Evolutionary conservation across 2,797 vertebrate genomes (phyloP), one percentile per base, ranked within the genome.

Genomic region (Sylvilagus floridanus): DNA sequence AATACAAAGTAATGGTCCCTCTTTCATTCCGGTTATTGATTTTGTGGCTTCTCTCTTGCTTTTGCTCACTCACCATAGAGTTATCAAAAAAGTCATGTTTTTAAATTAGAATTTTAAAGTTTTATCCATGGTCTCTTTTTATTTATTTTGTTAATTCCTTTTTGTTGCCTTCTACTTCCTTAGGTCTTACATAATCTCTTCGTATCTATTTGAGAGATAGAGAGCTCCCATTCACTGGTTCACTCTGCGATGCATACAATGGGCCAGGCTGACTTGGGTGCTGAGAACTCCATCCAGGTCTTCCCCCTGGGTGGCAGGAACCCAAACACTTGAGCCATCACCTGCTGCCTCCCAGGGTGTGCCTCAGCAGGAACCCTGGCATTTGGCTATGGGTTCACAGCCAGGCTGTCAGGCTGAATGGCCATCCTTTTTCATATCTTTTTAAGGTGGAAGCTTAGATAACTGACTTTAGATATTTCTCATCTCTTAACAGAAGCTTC

Each of bases 121-220:
- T 47, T 5, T 73, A 72, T 81, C 8, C 10, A 73, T 57, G 16
- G 54, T 19, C 17, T 57, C 21, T 57, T 78, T 78, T 76, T 75
- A 84, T 35, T 94, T 30, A 81, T 71, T 84, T 92, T 94, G 32
- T 66, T 57, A 92, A n/a, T 57, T 75, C 86, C 57, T 63, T 19
- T 91, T 90, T 12, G 60, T 73, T 78, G 42, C 7, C 52, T 69
- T 79, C n/a, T 81, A 68, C n/a, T 92, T 72, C 24, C 17, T 84
- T 95, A 90, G 35, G 19, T 76, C 35, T 95, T 93, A 77, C 73
- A 35, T 84, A 2, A 8, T 71, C 52, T 35, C 78, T 88, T 68
- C 69, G 28, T 85, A 62, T 77, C 12, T 85, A 88, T 65, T 85
- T 79, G 35, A 75, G 19, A 47, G 42, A 47, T 8, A 47, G 42